A percentile compares a stretch with the other conserved stretches of the same genome.
These are phyloP conservation scores for Pelobates fuscus DNA, from an alignment of 2,113 vertebrate species.

Conservation along the genomic window DNA sequence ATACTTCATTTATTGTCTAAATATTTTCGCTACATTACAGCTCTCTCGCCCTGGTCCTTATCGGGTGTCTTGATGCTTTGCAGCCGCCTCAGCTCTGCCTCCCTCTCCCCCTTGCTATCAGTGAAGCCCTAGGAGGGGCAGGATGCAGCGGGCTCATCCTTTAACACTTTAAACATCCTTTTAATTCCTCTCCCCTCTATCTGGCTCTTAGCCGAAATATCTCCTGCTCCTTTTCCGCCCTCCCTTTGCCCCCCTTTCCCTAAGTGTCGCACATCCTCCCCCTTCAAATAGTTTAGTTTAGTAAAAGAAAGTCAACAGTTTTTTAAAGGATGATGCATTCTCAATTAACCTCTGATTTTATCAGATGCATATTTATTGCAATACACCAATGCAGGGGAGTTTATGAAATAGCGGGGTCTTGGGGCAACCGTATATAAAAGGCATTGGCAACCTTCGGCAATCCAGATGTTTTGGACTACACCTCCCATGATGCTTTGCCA, in stretches of 20 bases:
- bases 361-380: too few relatives aligned
- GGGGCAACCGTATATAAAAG: too few relatives aligned
- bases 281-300: conserved; percentile 5
- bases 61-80: conserved; percentile 69
- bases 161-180: conserved; percentile 35
- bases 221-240: conserved; percentile 8
- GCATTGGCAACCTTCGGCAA: too few relatives aligned
- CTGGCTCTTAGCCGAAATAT: background rate
- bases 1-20: conserved; percentile 98
- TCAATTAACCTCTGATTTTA: conserved; percentile 1
- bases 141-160: background rate
- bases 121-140: background rate
- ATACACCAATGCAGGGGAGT: too few relatives aligned
- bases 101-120: conserved; percentile 25
- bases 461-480: too few relatives aligned
- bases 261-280: conserved; percentile 40
- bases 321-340: background rate
- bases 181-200: background rate
- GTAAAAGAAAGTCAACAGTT: background rate
- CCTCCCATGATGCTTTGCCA: too few relatives aligned
- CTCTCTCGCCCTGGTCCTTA: conserved; percentile 62
- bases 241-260: conserved; percentile 18
- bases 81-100: conserved; percentile 56
- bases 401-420: too few relatives aligned
- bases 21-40: conserved; percentile 82